Percentiles rank a stretch among this genome's conserved stretches.
Conservation (phyloP, 2,888 invertebrate genomes). For the Mantis religiosa region DNA sequence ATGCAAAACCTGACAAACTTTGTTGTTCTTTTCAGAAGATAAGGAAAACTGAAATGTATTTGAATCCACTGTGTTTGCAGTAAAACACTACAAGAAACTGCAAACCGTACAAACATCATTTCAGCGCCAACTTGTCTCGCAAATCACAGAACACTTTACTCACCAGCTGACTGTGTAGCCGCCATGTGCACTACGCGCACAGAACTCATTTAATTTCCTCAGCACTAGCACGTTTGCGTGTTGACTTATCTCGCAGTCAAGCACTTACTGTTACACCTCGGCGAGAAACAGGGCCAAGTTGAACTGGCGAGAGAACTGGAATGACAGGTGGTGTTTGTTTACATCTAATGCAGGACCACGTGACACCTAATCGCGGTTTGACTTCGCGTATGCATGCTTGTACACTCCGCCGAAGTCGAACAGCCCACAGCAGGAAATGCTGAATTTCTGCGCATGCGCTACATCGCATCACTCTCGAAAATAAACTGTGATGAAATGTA, state of each 20-base stretch:
- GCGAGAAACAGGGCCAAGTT: not conserved
- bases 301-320: not conserved
- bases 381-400: not conserved
- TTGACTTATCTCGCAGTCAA: not conserved
- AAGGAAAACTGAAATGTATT: too few species aligned
- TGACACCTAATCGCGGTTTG: not conserved
- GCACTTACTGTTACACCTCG: not conserved
- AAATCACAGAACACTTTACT: not conserved
- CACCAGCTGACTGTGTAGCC: not conserved
- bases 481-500: too few species aligned
- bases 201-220: not conserved
- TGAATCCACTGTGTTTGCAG: too few species aligned
- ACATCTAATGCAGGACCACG: not conserved
- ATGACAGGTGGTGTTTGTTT: conserved; percentile 2
- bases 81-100: too few species aligned
- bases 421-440: not conserved
- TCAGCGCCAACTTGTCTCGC: too few species aligned
- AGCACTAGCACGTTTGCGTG: not conserved
- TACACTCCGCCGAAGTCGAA: not conserved
- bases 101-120: too few species aligned
- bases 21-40: too few species aligned
- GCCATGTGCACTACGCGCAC: not conserved
- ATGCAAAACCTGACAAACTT: too few species aligned
- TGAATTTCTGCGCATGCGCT: not conserved
- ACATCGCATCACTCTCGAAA: too few species aligned